Base-by-base conservation (phyloP, 2,797 vertebrate species). In the Propithecus perrieri region DNA sequence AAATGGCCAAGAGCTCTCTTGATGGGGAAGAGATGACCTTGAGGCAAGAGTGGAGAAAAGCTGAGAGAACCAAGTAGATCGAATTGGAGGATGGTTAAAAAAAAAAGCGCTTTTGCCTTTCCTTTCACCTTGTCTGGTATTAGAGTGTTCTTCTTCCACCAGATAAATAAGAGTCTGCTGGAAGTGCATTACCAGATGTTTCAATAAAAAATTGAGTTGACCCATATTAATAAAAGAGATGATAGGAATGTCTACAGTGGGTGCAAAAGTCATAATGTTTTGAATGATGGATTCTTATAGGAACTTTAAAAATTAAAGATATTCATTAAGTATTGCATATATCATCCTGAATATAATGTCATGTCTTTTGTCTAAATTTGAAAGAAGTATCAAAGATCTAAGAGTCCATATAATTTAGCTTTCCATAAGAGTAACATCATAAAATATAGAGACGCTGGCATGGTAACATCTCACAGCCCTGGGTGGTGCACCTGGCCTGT, bases 231-330 rank as follows among this genome's bases (percentile, higher is more conserved):
- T 96, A 41, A 83, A 79, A 79, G 61, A 50, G 35, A 26, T 38
- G 28, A 84, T 38, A 11, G 7, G 33, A 86, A 78, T 63, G 59
- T 72, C 46, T 22, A 83, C 41, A 2, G 12, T n/a, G 61, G 28
- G 28, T 14, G 53, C 28, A 17, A 80, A 83, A 92, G 72, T 67
- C 15, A 0, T 81, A 48, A 41, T 84, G 10, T 89, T 93, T 95
- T 85, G 75, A 92, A 65, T 85, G 81, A 95, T 91, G 69, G 74
- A 67, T 85, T 94, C 71, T 59, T 90, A 57, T 11, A 28, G 8
- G 78, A 59, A 80, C 91, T 96, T 97, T 96, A 95, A 96, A 97
- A 97, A 86, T 97, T 97, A 79, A 97, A 96, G 81, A 33, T 94
- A 50, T 63, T 7, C 79, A 91, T 97, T 97, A 81, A 28, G 11